A percentile compares a stretch with the other conserved stretches of the same genome.
Conservation (phyloP, 2,797 vertebrate species). For the Spheniscus humboldti region DNA sequence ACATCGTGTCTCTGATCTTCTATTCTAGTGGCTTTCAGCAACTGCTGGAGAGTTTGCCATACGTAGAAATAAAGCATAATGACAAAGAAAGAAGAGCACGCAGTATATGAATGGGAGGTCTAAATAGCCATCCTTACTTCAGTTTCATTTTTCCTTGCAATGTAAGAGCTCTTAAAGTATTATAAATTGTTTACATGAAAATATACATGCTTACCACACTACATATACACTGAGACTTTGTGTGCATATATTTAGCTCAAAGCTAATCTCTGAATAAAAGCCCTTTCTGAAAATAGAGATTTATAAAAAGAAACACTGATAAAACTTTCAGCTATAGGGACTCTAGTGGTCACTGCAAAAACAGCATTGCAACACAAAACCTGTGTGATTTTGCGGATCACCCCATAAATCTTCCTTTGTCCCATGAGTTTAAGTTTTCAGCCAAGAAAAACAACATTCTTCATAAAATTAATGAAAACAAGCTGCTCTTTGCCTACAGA, state of each 20-base stretch:
- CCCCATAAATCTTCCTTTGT: constrained; percentile 52
- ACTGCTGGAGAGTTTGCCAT: not conserved
- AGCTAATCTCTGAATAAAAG: constrained; percentile 31
- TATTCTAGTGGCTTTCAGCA: not conserved
- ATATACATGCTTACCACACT: not conserved
- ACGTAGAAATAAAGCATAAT: not conserved
- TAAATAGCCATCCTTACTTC: not conserved
- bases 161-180: not conserved
- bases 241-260: constrained; percentile 34
- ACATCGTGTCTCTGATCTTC: not conserved
- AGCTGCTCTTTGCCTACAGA: constrained; percentile 62
- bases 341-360: constrained; percentile 46
- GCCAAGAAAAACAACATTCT: constrained; percentile 71
- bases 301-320: constrained; percentile 60
- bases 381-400: constrained; percentile 40
- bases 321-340: constrained; percentile 40
- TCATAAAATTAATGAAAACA: constrained; percentile 71
- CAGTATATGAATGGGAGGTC: not conserved
- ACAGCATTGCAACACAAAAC: constrained; percentile 39
- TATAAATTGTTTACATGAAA: constrained; percentile 25
- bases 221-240: not conserved
- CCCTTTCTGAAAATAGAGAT: constrained; percentile 40
- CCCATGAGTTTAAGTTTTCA: constrained; percentile 40
- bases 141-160: not conserved
- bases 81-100: not conserved